A percentile compares a stretch with the other conserved stretches of the same genome.
Conservation (phyloP, 2,888 invertebrate genomes). For the Apomyelois bistriatella region DNA sequence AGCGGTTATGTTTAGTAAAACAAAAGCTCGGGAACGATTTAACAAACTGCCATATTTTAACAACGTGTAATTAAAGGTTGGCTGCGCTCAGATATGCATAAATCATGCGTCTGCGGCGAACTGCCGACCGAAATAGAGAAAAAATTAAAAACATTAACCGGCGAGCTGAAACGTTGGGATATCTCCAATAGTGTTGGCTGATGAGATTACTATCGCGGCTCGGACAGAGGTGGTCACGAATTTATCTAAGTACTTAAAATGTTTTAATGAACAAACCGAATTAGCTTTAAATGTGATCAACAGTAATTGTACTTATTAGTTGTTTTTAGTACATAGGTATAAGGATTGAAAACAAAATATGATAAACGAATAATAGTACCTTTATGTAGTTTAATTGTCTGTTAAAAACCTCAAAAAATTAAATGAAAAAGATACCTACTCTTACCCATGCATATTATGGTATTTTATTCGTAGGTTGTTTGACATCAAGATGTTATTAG, state of each 20-base stretch:
- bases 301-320: no score
- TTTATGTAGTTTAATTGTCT: no score
- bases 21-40: slow-evolving; percentile 75
- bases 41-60: slow-evolving; percentile 81
- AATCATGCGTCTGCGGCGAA: slow-evolving; percentile 77
- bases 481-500: no score
- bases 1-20: slow-evolving; percentile 69
- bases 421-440: no score
- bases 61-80: slow-evolving; percentile 80
- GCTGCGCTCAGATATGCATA: slow-evolving; percentile 77
- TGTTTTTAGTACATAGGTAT: no score
- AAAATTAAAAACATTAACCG: slow-evolving; percentile 77
- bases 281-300: neutral
- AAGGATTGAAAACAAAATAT: no score
- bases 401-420: no score
- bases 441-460: no score
- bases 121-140: slow-evolving; percentile 79
- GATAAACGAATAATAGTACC: no score
- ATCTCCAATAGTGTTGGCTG: slow-evolving; percentile 30
- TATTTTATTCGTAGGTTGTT: no score
- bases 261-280: neutral
- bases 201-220: slow-evolving; percentile 18
- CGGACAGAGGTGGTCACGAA: slow-evolving; percentile 7
- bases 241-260: neutral
- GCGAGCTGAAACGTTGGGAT: slow-evolving; percentile 45